A percentile compares a stretch with the other conserved stretches of the same genome.
These are phyloP conservation scores for Anguilla megastoma DNA, from an alignment of 2,797 vertebrate species.

Conservation along the genomic window DNA sequence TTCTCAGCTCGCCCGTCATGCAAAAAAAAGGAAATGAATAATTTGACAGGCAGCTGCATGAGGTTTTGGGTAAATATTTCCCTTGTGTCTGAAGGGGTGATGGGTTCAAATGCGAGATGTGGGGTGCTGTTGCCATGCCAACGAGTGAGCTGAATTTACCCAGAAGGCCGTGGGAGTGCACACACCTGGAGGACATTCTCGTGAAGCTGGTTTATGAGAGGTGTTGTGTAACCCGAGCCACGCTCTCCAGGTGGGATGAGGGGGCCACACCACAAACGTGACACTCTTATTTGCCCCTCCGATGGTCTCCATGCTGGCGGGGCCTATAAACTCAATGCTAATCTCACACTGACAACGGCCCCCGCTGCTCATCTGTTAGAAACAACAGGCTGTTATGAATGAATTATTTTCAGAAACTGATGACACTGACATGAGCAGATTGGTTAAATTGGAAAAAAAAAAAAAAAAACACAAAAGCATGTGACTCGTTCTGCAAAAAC, in stretches of 20 bases:
- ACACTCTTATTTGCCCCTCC: neutral
- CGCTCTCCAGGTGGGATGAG: neutral
- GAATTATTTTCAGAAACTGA: neutral
- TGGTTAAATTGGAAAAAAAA: neutral
- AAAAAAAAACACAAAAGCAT: neutral
- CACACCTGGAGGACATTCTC: neutral
- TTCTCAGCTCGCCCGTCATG: constrained; percentile 50
- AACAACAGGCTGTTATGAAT: neutral
- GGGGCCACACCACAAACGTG: neutral
- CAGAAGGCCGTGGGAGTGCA: constrained; percentile 47
- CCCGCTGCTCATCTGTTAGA: neutral
- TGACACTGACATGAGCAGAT: neutral
- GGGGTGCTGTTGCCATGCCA: constrained; percentile 63
- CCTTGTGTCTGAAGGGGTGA: constrained; percentile 47
- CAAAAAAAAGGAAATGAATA: neutral
- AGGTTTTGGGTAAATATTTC: constrained; percentile 18
- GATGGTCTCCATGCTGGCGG: neutral
- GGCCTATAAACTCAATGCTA: neutral
- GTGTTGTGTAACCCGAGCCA: neutral
- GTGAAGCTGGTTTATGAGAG: neutral
- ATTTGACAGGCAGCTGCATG: constrained; percentile 47
- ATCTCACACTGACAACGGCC: neutral
- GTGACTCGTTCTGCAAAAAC: neutral
- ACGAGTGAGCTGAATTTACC: constrained; percentile 63
- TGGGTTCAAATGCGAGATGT: constrained; percentile 45